Evolutionary conservation across 1,140 invertebrate genomes (phyloP), one percentile per base, ranked within the genome.

Genomic region (Drosophila ananassae): DNA sequence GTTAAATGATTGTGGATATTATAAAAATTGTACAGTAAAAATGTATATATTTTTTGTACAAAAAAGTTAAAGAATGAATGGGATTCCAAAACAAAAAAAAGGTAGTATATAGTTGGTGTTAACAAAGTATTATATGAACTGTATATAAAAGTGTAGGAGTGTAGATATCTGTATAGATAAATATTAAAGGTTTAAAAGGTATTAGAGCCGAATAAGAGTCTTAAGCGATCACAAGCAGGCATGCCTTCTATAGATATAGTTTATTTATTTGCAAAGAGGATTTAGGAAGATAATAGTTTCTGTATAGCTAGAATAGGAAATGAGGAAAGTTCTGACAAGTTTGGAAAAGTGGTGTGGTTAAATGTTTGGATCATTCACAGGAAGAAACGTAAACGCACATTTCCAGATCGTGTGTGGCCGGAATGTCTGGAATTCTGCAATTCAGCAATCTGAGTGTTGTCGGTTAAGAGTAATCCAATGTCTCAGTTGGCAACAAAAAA

Each of bases 161-260:
- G 10, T 10, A 47, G 28, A 30, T 10, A 37, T n/a, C 44, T 13
- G n/a, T 24, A 6, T 41, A 50, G 53, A 73, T 30, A 41, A 37
- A 25, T 32, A n/a, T n/a, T 37, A n/a, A 39, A 46, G 24, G 21
- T 46, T 13, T 62, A 34, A 24, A 48, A 24, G 25, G 25, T 28
- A 28, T 28, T 28, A 28, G 28, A 60, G 12, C 22, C 3, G n/a
- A 52, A 30, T 41, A 52, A 30, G 34, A 61, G n/a, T 13, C 52
- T 39, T 24, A 84, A 67, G 78, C 82, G 64, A 68, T 78, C 60
- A 46, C 81, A 85, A 82, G 82, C 81, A 85, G 34, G 74, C 81
- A 85, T 85, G 81, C 81, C 61, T 39, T 67, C 41, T 63, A 63
- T 13, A 13, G n/a, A 5, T 17, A 34, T 47, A 57, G 6, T 25